phyloP scores from a whole-genome alignment of 2,888 invertebrate species.

The Archaeoteleia sp. region DNA sequence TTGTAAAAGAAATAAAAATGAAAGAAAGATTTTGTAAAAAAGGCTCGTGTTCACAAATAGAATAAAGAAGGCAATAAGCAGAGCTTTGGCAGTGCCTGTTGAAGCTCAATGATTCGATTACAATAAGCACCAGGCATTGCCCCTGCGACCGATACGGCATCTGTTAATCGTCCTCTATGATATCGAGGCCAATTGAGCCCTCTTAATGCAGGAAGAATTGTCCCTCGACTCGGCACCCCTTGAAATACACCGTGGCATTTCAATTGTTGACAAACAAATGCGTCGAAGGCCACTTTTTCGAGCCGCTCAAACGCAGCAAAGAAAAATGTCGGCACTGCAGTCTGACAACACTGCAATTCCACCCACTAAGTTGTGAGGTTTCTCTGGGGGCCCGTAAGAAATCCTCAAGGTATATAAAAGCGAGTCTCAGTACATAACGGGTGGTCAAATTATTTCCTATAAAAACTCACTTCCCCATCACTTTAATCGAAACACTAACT shows the following conservation, averaged over 20 bases:
- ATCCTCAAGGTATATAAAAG: conserved; percentile 40
- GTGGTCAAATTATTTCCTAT: conserved; percentile 37
- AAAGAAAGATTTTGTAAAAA: no score
- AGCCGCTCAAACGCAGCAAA: conserved; percentile 13
- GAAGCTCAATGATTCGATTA: no score
- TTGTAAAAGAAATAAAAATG: no score
- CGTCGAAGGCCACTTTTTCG: conserved; percentile 14
- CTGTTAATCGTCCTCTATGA: background rate
- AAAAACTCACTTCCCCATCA: no score
- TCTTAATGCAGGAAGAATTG: background rate
- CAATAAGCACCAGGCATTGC: no score
- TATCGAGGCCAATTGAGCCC: background rate
- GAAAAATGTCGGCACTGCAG: conserved; percentile 32
- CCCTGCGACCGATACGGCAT: background rate
- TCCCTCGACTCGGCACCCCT: conserved; percentile 14
- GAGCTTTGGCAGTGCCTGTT: no score
- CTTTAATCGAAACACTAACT: no score
- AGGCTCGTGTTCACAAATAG: no score
- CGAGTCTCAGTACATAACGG: conserved; percentile 37
- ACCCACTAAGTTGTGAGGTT: conserved; percentile 52
- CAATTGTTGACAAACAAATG: conserved; percentile 27
- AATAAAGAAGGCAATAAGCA: no score
- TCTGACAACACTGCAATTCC: conserved; percentile 55
- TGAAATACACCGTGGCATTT: background rate
- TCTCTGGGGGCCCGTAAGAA: conserved; percentile 50